Evolutionary conservation across 2,113 vertebrate genomes (phyloP), one percentile per base, ranked within the genome.

Genomic region (Hyperopisus bebe): DNA sequence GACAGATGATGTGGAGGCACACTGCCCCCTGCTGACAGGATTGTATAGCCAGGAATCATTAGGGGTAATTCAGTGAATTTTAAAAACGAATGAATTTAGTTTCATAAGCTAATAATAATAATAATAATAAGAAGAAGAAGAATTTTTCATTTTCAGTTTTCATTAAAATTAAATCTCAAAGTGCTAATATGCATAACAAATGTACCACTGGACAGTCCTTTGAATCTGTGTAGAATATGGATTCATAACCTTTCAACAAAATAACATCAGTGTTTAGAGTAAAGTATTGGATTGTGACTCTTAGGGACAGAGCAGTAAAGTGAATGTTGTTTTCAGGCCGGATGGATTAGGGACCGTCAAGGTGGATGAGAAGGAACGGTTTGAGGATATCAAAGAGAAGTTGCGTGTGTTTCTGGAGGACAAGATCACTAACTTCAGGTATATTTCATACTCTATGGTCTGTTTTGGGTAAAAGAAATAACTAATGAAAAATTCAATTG

Each of bases 391-490:
- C 95, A 99, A 99, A 95, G 98, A 99, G 92, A 95, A 97, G 91
- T 97, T 99, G 92, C 97, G 98, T 82, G 96, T 99, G 92, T 97
- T 99, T 90, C 92, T 99, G 95, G 98, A 99, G 95, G 99, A 98
- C 94, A 97, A 99, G 95, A 99, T 99, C 94, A 98, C 98, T 70
- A 98, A 99, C 96, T 99, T 99, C 96, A 98, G 98, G 98, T 99
- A 95, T 93, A 53, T 89, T 5, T 87, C 9, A 44, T 21, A 66
- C 90, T 46, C 24, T 10, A 7, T 48, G 21, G 53, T 44, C 42
- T 31, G 24, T 51, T 88, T 44, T 39, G 42, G 51, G n/a, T 21
- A 27, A 27, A 88, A 48, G 10, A 46, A 88, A 88, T 31, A 70
- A n/a, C 55, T 27, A 88, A 70, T 44, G 21, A 47, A 48, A 88